These are phyloP conservation scores for Neogale vison DNA, from an alignment of 2,113 vertebrate species.

Conservation along the genomic window DNA sequence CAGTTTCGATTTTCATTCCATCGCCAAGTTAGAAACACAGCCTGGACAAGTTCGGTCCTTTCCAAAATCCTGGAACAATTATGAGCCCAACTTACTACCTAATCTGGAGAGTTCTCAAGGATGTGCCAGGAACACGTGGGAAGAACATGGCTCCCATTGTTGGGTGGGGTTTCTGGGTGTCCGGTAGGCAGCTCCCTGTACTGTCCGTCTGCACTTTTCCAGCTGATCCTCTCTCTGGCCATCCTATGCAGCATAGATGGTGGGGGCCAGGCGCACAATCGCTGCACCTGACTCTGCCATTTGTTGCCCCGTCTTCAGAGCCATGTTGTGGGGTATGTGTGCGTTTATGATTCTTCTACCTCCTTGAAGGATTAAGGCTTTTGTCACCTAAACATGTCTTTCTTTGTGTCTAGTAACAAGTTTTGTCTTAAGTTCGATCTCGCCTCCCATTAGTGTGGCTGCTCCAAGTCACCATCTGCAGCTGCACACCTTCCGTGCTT, in stretches of 20 bases:
- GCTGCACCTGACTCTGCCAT: background rate
- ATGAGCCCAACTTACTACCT: background rate
- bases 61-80: background rate
- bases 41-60: background rate
- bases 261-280: background rate
- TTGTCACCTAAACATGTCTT: no score
- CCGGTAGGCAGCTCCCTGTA: background rate
- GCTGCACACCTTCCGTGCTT: no score
- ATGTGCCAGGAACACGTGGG: background rate
- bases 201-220: background rate
- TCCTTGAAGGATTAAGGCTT: background rate
- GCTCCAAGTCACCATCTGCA: background rate
- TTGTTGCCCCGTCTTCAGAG: background rate
- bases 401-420: background rate
- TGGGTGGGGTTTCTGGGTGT: background rate
- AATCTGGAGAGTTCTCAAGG: background rate
- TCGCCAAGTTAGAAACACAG: background rate
- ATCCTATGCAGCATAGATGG: rapidly evolving
- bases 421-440: background rate
- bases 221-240: rapidly evolving
- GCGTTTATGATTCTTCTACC: background rate
- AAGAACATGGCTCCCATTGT: no score
- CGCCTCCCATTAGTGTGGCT: background rate
- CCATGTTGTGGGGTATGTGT: background rate
- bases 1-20: background rate